Evolutionary conservation across 1,140 invertebrate species (phyloP).

Genomic region (Nephotettix cincticeps): DNA sequence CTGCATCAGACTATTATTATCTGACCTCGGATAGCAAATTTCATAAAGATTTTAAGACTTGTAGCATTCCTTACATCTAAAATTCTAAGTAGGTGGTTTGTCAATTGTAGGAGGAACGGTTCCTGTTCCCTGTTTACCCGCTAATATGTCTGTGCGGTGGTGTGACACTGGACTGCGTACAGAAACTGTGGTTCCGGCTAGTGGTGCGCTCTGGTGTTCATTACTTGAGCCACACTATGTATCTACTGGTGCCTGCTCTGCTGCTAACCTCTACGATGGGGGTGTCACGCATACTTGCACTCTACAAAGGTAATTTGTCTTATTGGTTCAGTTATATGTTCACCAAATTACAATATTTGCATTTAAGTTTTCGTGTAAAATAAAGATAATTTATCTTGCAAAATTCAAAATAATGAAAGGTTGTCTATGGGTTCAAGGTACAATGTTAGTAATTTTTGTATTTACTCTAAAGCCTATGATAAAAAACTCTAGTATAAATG

Average conservation of each 20-base stretch:
- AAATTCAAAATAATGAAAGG: no score
- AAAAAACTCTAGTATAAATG: no score
- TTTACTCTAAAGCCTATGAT: no score
- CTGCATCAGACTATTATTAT: neutral
- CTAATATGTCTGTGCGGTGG: slow-evolving; percentile 86
- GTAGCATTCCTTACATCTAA: no score
- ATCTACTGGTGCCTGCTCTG: slow-evolving; percentile 65
- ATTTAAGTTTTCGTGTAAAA: no score
- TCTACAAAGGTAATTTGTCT: slow-evolving; percentile 60
- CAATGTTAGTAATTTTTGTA: no score
- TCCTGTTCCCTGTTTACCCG: slow-evolving; percentile 97
- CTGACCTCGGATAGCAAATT: neutral
- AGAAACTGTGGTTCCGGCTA: slow-evolving; percentile 73
- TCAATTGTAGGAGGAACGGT: slow-evolving; percentile 72
- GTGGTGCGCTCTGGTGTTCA: slow-evolving; percentile 59
- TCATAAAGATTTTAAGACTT: no score
- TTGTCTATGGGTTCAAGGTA: no score
- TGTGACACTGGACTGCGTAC: slow-evolving; percentile 74
- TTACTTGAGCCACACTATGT: slow-evolving; percentile 72
- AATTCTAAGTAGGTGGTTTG: neutral
- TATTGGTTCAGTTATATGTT: no score
- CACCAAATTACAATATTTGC: no score
- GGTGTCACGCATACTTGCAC: slow-evolving; percentile 58
- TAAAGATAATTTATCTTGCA: no score
- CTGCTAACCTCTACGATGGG: slow-evolving; percentile 58